Evolutionary conservation across 2,113 vertebrate species (phyloP).

Genomic region (Proterorhinus semilunaris): DNA sequence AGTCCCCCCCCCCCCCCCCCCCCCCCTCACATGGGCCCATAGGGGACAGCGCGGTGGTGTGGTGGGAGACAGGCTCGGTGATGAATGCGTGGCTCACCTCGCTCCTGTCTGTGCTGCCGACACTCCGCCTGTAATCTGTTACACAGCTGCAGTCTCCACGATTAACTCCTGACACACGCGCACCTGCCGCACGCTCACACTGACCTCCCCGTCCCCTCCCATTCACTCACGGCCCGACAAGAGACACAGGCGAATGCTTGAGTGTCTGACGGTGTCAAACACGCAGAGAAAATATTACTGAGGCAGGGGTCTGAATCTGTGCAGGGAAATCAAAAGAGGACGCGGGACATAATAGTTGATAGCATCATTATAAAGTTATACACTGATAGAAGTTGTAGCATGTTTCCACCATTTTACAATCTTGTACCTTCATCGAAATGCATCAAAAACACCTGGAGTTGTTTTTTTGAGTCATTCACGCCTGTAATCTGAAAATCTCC

Average conservation of each 20-base stretch:
- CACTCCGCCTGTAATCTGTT: constrained; percentile 78
- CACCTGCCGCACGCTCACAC: constrained; percentile 61
- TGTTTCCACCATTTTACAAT: no score
- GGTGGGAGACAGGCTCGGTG: constrained; percentile 68
- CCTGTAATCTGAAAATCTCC: no score
- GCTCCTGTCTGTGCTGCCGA: constrained; percentile 69
- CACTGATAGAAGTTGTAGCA: no score
- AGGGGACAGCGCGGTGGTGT: constrained; percentile 61
- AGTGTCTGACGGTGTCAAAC: constrained; percentile 33
- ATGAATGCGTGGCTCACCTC: constrained; percentile 73
- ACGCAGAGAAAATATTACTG: background rate
- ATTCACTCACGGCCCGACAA: constrained; percentile 23
- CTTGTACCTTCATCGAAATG: no score
- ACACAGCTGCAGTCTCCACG: constrained; percentile 66
- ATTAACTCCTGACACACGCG: constrained; percentile 73
- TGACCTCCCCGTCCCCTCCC: constrained; percentile 60
- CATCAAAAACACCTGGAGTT: no score
- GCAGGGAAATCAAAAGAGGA: background rate
- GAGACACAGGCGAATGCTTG: constrained; percentile 16
- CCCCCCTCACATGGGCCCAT: constrained; percentile 42
- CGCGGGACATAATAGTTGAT: background rate
- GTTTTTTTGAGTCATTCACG: no score
- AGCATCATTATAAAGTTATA: no score
- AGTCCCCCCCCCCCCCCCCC: constrained; percentile 78
- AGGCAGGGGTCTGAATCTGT: background rate